A percentile compares a stretch with the other conserved stretches of the same genome.
Conservation (phyloP, 2,797 vertebrate species). For the Pristis pectinata region DNA sequence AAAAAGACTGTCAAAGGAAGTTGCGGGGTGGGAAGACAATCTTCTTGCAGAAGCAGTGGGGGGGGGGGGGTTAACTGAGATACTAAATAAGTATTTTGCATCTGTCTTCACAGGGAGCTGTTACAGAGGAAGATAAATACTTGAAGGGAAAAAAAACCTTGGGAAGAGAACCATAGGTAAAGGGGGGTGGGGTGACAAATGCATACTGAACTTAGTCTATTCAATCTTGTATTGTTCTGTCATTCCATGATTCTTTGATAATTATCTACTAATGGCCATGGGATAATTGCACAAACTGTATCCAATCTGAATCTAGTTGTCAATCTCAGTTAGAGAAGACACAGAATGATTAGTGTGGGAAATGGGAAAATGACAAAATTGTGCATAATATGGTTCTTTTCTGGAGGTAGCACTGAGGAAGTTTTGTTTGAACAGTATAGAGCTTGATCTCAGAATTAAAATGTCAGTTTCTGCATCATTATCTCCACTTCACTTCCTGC, state of each 20-base stretch:
- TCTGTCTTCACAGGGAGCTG: neutral
- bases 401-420: neutral
- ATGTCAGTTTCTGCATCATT: neutral
- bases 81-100: neutral
- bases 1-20: neutral
- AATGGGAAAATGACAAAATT: neutral
- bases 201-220: neutral
- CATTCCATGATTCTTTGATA: neutral
- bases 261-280: neutral
- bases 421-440: neutral
- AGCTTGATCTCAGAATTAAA: neutral
- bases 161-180: no score
- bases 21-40: neutral
- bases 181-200: neutral
- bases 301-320: neutral
- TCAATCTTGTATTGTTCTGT: neutral
- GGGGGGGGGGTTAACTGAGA: neutral
- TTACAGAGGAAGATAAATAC: neutral
- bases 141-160: neutral
- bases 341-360: neutral
- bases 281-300: neutral
- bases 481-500: neutral
- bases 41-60: neutral
- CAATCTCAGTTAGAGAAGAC: neutral
- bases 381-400: neutral